A percentile compares a stretch with the other conserved stretches of the same genome.
Evolutionary conservation across 2,113 vertebrate genomes (phyloP).

Genomic region (Aphelocoma coerulescens): DNA sequence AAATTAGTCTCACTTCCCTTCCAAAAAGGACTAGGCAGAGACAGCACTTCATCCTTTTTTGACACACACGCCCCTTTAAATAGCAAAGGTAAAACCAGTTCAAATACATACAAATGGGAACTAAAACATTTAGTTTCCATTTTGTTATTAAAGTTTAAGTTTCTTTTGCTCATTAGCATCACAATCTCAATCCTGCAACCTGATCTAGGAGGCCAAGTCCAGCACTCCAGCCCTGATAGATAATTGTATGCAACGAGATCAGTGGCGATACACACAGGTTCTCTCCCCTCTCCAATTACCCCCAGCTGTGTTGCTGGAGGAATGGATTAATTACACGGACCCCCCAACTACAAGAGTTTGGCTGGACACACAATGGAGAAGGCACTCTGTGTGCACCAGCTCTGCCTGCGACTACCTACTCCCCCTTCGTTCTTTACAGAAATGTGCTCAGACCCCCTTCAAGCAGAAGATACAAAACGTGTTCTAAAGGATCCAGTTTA

Average conservation of each 20-base stretch:
- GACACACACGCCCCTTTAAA: background rate
- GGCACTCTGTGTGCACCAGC: background rate
- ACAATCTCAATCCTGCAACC: background rate
- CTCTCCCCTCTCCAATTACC: background rate
- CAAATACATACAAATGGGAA: background rate
- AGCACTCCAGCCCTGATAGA: background rate
- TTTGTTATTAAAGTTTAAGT: background rate
- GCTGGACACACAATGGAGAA: background rate
- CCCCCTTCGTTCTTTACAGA: background rate
- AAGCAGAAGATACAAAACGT: background rate
- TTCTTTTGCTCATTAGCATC: background rate
- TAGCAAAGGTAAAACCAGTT: background rate
- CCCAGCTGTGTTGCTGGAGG: background rate
- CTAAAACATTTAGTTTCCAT: background rate
- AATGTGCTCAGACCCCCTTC: background rate
- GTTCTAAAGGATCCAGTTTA: background rate
- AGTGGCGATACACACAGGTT: background rate
- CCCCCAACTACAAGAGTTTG: background rate
- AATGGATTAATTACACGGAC: background rate
- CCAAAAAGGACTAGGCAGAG: background rate
- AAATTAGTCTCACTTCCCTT: background rate
- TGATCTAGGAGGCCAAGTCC: background rate
- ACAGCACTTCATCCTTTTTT: background rate
- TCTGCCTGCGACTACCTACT: background rate
- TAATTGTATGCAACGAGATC: rapidly evolving